Conservation (phyloP, 2,888 invertebrate species). For the Drosophila nr. perissopoda region DNA sequence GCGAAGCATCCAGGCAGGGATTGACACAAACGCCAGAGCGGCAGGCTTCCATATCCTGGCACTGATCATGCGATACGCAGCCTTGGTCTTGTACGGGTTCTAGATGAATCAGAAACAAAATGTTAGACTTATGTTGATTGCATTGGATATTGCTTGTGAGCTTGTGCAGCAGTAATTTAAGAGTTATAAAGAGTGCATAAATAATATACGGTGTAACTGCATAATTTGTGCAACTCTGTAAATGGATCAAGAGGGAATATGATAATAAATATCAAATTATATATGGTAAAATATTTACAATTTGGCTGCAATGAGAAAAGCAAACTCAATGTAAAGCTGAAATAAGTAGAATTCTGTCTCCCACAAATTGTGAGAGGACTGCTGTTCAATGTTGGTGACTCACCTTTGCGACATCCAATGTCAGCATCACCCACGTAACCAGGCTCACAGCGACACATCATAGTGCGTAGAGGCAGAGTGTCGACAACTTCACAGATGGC, state of each 20-base stretch:
- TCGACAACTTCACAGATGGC: constrained; percentile 94
- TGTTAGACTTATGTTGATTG: constrained; percentile 7
- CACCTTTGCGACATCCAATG: constrained; percentile 92
- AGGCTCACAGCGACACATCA: constrained; percentile 93
- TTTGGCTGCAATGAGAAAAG: constrained; percentile 70
- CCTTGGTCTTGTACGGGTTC: constrained; percentile 86
- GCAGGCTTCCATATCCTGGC: constrained; percentile 90
- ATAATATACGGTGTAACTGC: constrained; percentile 30
- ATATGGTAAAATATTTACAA: constrained; percentile 42
- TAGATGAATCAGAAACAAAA: constrained; percentile 26
- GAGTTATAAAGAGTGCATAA: constrained; percentile 63
- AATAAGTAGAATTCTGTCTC: neutral
- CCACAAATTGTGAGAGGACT: neutral
- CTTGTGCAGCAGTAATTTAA: constrained; percentile 59
- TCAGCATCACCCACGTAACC: constrained; percentile 95
- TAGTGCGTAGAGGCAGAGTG: constrained; percentile 93
- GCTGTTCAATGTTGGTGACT: constrained; percentile 45
- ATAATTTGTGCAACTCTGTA: constrained; percentile 59
- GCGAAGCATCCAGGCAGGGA: constrained; percentile 88
- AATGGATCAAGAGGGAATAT: constrained; percentile 17
- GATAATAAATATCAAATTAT: constrained; percentile 12
- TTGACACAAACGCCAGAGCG: constrained; percentile 90
- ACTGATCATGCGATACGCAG: constrained; percentile 90
- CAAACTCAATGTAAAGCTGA: constrained; percentile 60
- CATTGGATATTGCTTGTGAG: neutral